A percentile compares a stretch with the other conserved stretches of the same genome.
Conservation (phyloP, 2,888 invertebrate genomes). For the Perdita meconis region DNA sequence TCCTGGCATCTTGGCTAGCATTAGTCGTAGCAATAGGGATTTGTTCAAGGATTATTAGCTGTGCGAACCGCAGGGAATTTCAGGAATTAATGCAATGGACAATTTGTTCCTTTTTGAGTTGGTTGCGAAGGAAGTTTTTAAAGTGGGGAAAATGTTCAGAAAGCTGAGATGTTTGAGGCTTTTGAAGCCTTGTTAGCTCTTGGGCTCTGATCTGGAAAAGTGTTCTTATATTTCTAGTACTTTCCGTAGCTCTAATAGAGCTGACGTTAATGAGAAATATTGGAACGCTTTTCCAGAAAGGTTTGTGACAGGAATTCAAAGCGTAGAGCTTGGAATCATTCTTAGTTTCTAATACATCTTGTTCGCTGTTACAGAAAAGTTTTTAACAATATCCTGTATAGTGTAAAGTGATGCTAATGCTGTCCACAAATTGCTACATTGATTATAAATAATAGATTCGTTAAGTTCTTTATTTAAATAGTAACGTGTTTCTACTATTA, state of each 20-base stretch:
- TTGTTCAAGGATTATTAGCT: conserved; percentile 87
- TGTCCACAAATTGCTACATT: not conserved
- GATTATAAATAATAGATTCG: not conserved
- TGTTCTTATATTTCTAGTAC: too few relatives aligned
- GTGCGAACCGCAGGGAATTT: conserved; percentile 58
- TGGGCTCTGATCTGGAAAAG: too few relatives aligned
- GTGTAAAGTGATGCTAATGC: not conserved
- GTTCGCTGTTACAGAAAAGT: not conserved
- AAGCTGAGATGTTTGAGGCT: not conserved
- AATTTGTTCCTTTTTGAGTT: too few relatives aligned
- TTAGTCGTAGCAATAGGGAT: conserved; percentile 93
- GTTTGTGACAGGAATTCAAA: conserved; percentile 1
- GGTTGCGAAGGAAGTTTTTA: too few relatives aligned
- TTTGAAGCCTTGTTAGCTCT: too few relatives aligned
- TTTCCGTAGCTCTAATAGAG: too few relatives aligned
- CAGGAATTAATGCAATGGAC: too few relatives aligned
- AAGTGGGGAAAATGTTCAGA: not conserved
- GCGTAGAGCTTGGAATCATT: not conserved
- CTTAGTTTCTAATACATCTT: not conserved
- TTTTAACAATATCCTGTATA: conserved; percentile 10
- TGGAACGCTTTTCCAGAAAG: too few relatives aligned
- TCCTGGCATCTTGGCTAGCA: conserved; percentile 93
- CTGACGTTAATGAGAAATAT: too few relatives aligned
- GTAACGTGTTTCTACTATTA: not conserved
- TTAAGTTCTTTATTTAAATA: conserved; percentile 1